Conservation (phyloP, 1,140 invertebrate genomes). For the Drosophila takahashii region DNA sequence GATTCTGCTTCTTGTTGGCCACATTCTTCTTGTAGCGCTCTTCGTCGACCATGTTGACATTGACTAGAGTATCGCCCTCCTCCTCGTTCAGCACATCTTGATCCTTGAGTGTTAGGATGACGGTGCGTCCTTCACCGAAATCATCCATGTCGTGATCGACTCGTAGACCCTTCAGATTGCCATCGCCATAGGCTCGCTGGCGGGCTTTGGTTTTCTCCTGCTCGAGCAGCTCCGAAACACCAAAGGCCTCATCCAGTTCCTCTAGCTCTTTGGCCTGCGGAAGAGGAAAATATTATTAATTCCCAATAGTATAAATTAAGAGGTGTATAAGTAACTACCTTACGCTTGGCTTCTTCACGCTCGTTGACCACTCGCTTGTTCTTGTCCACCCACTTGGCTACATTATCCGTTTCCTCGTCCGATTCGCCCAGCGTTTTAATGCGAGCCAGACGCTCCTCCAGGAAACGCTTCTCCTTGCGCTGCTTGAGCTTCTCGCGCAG, state of each 20-base stretch:
- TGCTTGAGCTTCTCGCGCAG: constrained; percentile 92
- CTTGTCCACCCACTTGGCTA: constrained; percentile 92
- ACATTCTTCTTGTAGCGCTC: constrained; percentile 96
- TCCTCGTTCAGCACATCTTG: constrained; percentile 95
- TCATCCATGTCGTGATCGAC: constrained; percentile 94
- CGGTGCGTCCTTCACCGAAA: constrained; percentile 93
- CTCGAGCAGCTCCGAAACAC: constrained; percentile 92
- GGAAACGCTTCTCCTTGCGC: constrained; percentile 91
- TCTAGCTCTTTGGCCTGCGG: constrained; percentile 94
- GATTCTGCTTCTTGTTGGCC: constrained; percentile 93
- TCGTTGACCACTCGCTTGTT: constrained; percentile 91
- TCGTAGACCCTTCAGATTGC: constrained; percentile 92
- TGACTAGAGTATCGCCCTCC: constrained; percentile 95
- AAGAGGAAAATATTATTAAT: background rate
- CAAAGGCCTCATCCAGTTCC: constrained; percentile 98
- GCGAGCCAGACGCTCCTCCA: constrained; percentile 89
- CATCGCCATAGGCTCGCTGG: constrained; percentile 88
- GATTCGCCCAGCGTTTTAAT: constrained; percentile 90
- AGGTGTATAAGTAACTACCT: constrained; percentile 86
- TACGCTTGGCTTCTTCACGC: constrained; percentile 93
- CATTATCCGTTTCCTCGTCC: constrained; percentile 91
- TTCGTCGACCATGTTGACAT: constrained; percentile 98
- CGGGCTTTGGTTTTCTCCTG: constrained; percentile 89
- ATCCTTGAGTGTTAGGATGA: constrained; percentile 98
- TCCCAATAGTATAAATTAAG: background rate